Conservation (phyloP, 1,140 invertebrate genomes). For the Tetramorium alpestre region DNA sequence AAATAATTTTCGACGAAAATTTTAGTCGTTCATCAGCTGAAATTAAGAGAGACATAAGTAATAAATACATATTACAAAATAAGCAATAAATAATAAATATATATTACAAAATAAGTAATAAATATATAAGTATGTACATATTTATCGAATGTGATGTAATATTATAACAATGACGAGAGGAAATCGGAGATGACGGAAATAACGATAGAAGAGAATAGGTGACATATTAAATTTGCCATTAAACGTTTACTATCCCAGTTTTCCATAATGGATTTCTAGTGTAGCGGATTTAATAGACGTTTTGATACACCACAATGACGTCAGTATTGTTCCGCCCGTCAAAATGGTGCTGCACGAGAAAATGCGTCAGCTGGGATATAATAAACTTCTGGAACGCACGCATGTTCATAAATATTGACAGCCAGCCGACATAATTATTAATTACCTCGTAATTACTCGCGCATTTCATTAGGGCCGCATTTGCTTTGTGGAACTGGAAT, state of each 20-base stretch:
- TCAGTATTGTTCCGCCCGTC: conserved; percentile 50
- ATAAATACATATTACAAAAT: neutral
- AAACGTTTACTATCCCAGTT: conserved; percentile 39
- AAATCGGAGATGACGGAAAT: neutral
- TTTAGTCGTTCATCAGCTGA: neutral
- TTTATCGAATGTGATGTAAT: neutral
- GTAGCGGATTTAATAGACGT: conserved; percentile 44
- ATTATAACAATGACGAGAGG: neutral
- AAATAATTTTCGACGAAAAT: neutral
- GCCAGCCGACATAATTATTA: conserved; percentile 52
- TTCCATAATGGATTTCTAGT: conserved; percentile 58
- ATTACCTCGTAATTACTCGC: conserved; percentile 51
- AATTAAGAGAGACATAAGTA: neutral
- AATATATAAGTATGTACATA: neutral
- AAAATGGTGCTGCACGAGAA: conserved; percentile 35
- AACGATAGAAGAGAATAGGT: neutral
- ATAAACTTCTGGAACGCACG: conserved; percentile 51
- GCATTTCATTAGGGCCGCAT: conserved; percentile 42
- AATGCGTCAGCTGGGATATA: conserved; percentile 28
- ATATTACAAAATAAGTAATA: neutral
- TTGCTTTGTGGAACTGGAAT: conserved; percentile 40
- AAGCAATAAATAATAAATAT: neutral
- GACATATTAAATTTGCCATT: conserved; percentile 45
- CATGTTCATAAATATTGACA: conserved; percentile 53
- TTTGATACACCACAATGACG: conserved; percentile 38